Conservation (phyloP, 2,113 vertebrate species). For the Heliornis fulica region DNA sequence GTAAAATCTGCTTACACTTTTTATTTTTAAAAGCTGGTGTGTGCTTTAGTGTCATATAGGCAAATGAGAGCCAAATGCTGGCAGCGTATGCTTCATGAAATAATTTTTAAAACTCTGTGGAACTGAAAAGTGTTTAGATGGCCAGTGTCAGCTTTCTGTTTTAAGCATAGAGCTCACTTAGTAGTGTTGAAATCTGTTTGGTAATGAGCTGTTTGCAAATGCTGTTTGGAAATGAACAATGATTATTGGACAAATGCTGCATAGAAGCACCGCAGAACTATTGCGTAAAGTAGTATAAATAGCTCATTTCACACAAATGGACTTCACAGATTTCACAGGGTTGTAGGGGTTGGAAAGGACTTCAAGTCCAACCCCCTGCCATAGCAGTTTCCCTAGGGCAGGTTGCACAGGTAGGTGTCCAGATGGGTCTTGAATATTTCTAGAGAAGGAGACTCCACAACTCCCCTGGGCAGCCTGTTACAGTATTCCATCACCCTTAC, state of each 20-base stretch:
- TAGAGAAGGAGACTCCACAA: no score
- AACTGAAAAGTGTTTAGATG: background rate
- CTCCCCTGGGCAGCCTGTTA: no score
- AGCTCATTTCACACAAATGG: background rate
- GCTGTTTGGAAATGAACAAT: background rate
- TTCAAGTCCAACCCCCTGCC: no score
- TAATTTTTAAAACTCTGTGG: background rate
- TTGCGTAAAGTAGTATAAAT: background rate
- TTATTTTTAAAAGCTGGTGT: background rate
- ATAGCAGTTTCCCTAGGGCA: no score
- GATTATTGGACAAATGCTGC: background rate
- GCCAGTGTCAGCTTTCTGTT: background rate
- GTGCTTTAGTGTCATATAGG: background rate
- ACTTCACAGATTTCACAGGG: no score
- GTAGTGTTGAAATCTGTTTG: background rate
- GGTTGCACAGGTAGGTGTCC: no score
- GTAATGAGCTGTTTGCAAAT: background rate
- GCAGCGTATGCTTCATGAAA: background rate
- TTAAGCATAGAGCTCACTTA: accelerated
- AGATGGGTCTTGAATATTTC: no score
- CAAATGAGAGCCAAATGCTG: background rate
- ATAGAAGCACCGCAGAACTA: background rate
- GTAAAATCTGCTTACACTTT: background rate
- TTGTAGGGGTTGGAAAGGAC: no score
- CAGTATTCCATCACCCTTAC: no score